Conservation (phyloP, 2,888 invertebrate species). For the Melangyna quadrimaculata region DNA sequence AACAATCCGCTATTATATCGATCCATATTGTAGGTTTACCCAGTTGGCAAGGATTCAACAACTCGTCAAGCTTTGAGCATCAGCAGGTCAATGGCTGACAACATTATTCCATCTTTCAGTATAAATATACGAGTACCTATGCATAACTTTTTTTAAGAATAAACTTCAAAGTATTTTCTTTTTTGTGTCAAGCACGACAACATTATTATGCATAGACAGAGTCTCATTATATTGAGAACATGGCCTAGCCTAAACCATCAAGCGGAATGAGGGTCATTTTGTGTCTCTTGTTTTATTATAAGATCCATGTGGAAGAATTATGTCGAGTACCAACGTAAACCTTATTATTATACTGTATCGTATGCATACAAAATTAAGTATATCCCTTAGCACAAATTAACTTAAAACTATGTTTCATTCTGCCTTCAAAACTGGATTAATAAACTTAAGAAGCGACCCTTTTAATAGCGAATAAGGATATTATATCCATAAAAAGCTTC, state of each 20-base stretch:
- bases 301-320: neutral
- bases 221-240: constrained; percentile 42
- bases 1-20: constrained; percentile 21
- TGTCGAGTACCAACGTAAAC: constrained; percentile 11
- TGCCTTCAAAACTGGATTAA: neutral
- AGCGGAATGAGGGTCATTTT: constrained; percentile 43
- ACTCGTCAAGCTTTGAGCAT: neutral
- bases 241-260: neutral
- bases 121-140: too few species aligned
- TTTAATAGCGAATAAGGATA: neutral
- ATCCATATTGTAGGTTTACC: too few species aligned
- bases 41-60: constrained; percentile 33
- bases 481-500: neutral
- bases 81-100: constrained; percentile 16
- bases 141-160: too few species aligned
- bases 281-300: neutral
- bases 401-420: neutral
- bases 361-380: neutral
- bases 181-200: constrained; percentile 38
- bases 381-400: neutral
- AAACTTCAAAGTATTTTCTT: constrained; percentile 17
- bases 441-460: neutral
- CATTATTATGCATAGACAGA: constrained; percentile 32
- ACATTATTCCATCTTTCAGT: neutral
- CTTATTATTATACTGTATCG: neutral